Percentiles rank a stretch among this genome's conserved stretches.
Conservation (phyloP, 2,113 vertebrate genomes). For the Callipepla squamata region DNA sequence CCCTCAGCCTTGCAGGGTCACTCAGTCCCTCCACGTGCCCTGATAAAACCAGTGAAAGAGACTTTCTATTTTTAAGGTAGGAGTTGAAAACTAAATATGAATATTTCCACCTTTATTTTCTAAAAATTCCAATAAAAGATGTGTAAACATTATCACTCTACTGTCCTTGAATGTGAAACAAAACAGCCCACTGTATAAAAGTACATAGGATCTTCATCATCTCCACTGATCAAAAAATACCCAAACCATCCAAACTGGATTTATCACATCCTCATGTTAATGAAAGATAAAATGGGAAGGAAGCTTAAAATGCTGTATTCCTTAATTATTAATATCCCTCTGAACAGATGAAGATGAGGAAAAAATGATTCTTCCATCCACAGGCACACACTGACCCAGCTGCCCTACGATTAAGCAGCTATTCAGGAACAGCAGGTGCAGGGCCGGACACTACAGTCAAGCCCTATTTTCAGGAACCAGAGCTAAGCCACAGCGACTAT, state of each 20-base stretch:
- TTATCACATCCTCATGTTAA: background rate
- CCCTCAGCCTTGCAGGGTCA: background rate
- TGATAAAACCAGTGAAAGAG: background rate
- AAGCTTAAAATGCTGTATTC: background rate
- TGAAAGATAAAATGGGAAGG: background rate
- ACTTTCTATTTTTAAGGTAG: background rate
- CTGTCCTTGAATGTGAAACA: background rate
- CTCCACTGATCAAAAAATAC: background rate
- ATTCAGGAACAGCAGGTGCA: background rate
- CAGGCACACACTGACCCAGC: background rate
- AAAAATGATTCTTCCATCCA: background rate
- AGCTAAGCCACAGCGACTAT: conserved; percentile 24
- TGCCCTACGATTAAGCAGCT: background rate
- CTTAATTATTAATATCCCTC: background rate
- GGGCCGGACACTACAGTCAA: background rate
- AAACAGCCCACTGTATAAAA: background rate
- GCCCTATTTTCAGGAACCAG: background rate
- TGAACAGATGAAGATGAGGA: background rate
- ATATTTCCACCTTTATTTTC: background rate
- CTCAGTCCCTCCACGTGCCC: background rate
- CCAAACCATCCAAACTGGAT: background rate
- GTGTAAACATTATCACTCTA: background rate
- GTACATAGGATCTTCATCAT: background rate
- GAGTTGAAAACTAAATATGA: background rate
- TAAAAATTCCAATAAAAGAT: background rate